Base-by-base conservation (phyloP, 2,888 invertebrate genomes). In the Trichopria drosophilae region DNA sequence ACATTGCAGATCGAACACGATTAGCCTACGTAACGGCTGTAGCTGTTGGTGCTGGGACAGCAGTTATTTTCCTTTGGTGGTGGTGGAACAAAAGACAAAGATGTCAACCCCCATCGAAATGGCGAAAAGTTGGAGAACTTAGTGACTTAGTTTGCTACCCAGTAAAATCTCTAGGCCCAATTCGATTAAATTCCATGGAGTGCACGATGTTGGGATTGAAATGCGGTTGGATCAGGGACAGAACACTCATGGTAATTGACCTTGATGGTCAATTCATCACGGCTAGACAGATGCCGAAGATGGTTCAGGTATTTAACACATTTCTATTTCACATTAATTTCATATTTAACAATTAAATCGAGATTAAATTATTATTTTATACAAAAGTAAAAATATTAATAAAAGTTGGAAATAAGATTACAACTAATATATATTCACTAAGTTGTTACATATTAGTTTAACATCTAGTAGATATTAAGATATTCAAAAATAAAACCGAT, bases 51-150 rank as follows among this genome's bases (percentile, higher is more conserved):
- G 66, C 67, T 20, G 67, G 72, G 3, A 68, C 71, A 2, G 66
- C 68, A 2, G 64, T 69, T 1, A 53, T 64, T 7, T 54, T 70
- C 13, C 61, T 65, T 53, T 67, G 66, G 61, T 73, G 72, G 71
- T 60, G 55, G 54, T 62, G 62, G 54, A 61, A 57, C 7, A 62
- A 61, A 10, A 61, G 53, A 10, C 62, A 63, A 28, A 64, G 61
- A 44, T 47, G 60, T n/a, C 53, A 51, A 1, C 57, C 61, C 12
- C 82, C 82, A 0, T 71, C 72, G 13, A 70, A 78, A 55, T 84
- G 84, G 84, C 77, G 76, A 28, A 77, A 78, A 64, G 80, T 83
- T 18, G 84, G 84, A 1, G 79, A 79, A 45, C 67, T 84, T 4
- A 79, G 78, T 57, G 77, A 80, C 34, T 64, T 84, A 4, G 75